Conservation (phyloP, 2,113 vertebrate genomes). For the Datnioides undecimradiatus region DNA sequence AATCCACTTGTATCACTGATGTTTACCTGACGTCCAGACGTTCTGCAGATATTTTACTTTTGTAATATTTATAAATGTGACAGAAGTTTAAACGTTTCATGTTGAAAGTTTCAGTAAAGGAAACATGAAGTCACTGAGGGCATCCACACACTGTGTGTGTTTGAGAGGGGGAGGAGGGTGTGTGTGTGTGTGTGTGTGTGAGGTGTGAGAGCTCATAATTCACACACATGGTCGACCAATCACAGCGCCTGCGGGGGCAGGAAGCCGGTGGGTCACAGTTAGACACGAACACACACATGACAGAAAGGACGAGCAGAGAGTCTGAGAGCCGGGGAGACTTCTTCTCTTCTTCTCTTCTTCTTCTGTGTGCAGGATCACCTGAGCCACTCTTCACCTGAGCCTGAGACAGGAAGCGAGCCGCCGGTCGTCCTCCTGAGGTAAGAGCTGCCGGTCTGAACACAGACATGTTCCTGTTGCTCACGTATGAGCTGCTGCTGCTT, state of each 20-base stretch:
- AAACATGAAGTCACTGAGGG: constrained; percentile 19
- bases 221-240: constrained; percentile 63
- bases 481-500: no score
- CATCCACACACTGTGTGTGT: constrained; percentile 30
- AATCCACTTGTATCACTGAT: no score
- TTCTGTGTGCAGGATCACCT: neutral
- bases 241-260: constrained; percentile 50
- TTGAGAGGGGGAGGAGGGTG: neutral
- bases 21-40: no score
- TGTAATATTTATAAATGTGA: no score
- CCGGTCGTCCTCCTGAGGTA: constrained; percentile 54
- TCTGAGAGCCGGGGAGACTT: neutral
- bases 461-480: no score
- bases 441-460: no score
- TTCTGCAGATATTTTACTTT: no score
- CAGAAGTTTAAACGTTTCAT: neutral
- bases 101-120: neutral
- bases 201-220: constrained; percentile 63
- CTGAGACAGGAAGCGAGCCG: neutral
- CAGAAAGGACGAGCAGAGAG: constrained; percentile 30
- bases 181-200: constrained; percentile 12
- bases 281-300: constrained; percentile 39
- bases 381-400: constrained; percentile 18
- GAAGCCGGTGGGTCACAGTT: constrained; percentile 60
- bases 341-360: neutral